Evolutionary conservation across 2,113 vertebrate genomes (phyloP).

Genomic region (Paramisgurnus dabryanus): DNA sequence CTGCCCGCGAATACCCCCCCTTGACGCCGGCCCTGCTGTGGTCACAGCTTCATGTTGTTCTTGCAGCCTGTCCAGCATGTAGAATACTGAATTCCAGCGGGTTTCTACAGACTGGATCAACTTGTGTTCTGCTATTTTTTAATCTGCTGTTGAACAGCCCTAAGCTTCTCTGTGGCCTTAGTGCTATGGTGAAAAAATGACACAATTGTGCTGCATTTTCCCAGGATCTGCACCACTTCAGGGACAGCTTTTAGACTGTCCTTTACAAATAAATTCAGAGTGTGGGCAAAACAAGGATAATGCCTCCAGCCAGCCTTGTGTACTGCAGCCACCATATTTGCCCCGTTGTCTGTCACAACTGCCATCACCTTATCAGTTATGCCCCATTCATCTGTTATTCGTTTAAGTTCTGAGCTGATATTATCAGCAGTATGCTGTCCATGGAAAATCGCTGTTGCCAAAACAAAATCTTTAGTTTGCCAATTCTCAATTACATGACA

Average conservation of each 20-base stretch:
- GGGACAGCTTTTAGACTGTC: conserved; percentile 16
- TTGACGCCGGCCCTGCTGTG: too few species aligned
- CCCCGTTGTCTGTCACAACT: conserved; percentile 43
- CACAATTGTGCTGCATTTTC: conserved; percentile 33
- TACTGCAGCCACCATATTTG: conserved; percentile 44
- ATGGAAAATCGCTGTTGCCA: conserved; percentile 32
- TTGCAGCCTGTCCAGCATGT: conserved; percentile 24
- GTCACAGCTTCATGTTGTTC: conserved; percentile 24
- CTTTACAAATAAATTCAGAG: conserved; percentile 15
- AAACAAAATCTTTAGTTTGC: conserved; percentile 36
- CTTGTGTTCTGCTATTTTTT: conserved; percentile 36
- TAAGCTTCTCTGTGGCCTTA: conserved; percentile 23
- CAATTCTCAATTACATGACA: conserved; percentile 45
- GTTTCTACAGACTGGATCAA: conserved; percentile 33
- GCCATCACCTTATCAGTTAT: conserved; percentile 44
- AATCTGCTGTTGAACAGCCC: conserved; percentile 28
- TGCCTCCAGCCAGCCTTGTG: conserved; percentile 35
- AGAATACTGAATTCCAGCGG: not conserved
- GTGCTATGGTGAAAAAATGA: conserved; percentile 39
- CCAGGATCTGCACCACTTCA: conserved; percentile 12
- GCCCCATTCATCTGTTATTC: not conserved
- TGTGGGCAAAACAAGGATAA: conserved; percentile 37
- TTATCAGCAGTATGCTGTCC: conserved; percentile 42
- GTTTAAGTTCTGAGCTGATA: too few species aligned
- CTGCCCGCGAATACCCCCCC: too few species aligned